Evolutionary conservation across 2,113 vertebrate species (phyloP), one percentile per base, ranked within the genome.

Genomic region (Alouatta palliata): DNA sequence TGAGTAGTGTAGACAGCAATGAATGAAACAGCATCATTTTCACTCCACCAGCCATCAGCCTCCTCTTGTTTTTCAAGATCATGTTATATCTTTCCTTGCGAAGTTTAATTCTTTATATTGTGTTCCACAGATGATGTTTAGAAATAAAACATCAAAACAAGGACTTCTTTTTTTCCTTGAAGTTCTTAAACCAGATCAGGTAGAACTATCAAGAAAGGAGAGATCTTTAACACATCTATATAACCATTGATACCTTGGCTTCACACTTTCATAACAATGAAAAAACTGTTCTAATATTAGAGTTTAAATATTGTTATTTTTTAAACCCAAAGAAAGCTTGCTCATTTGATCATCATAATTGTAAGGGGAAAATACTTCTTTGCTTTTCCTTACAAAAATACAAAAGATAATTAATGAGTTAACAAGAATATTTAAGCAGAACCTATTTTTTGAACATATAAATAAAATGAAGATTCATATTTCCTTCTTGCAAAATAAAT

Each of bases 241-340:
- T 27, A 86, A 88, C 27, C 35, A 82, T 37, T 82, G n/a, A 68
- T 25, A 54, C 21, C 82, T 73, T 87, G 40, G 13, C 43, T 45
- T 84, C 52, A 21, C 80, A 64, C 73, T 92, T 97, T 80, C 37
- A 73, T 66, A 92, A 94, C 30, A 93, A 68, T 58, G 30, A 94
- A 90, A 49, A 43, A 68, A n/a, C 49, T 71, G 10, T 66, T 87
- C n/a, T 75, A 85, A 87, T 83, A 61, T 49, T 89, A 85, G 20
- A 73, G 61, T 75, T 90, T 81, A 81, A 76, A 90, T 73, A 58
- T 35, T 45, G 37, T 87, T 30, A 77, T 79, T 79, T 80, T 40
- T 37, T 64, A 92, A 92, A 88, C 10, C 61, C 8, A 84, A 54
- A 45, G 9, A 93, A 71, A 94, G 21, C 30, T 88, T 97, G 21